Conservation (phyloP, 2,797 vertebrate genomes). For the Falco concolor region DNA sequence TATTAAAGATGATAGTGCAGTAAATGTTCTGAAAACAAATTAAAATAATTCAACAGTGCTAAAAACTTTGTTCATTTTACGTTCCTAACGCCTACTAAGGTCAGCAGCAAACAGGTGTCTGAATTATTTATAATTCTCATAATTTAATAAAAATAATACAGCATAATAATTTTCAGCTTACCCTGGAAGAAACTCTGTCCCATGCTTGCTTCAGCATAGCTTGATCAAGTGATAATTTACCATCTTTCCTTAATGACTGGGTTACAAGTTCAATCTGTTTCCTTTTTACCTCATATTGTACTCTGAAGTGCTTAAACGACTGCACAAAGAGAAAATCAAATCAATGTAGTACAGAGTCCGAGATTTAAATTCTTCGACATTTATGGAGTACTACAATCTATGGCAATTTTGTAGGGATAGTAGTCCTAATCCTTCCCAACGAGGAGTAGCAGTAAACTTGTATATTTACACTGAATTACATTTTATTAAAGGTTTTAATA, state of each 20-base stretch:
- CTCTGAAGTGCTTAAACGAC: conserved; percentile 87
- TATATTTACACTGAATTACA: neutral
- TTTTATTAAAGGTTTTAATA: neutral
- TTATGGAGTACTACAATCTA: neutral
- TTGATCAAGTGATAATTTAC: conserved; percentile 94
- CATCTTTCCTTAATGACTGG: conserved; percentile 88
- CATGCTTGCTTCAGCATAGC: conserved; percentile 93
- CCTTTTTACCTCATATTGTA: conserved; percentile 87
- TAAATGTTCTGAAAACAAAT: neutral
- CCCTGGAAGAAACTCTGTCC: conserved; percentile 88
- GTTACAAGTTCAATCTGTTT: conserved; percentile 83
- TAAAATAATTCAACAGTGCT: neutral
- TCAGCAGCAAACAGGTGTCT: neutral
- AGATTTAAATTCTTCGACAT: neutral
- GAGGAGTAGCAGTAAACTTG: neutral
- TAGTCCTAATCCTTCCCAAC: neutral
- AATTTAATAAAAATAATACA: neutral
- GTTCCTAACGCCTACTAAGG: neutral
- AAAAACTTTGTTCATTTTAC: neutral
- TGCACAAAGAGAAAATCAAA: conserved; percentile 63
- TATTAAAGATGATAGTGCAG: neutral
- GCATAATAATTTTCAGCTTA: conserved; percentile 66
- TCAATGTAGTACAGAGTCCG: neutral
- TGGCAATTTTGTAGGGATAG: neutral
- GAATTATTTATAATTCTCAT: neutral